Evolutionary conservation across 2,888 invertebrate species (phyloP).

Genomic region (Ophonus ardosiacus): DNA sequence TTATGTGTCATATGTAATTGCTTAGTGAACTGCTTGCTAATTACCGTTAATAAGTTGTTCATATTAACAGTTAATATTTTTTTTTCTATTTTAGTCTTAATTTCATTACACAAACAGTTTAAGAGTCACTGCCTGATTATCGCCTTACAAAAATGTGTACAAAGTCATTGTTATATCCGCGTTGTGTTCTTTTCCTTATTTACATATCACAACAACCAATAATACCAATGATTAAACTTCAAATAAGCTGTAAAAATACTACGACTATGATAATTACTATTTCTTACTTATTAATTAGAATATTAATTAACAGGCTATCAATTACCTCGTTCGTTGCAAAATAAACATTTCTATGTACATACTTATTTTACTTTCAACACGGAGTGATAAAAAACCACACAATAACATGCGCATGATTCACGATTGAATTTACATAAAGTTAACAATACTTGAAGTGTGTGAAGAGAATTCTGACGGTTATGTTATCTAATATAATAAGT

Average conservation of each 20-base stretch:
- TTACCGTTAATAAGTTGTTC: too few species aligned
- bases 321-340: slow-evolving; percentile 23
- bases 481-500: neutral
- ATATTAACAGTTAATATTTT: too few species aligned
- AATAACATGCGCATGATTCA: neutral
- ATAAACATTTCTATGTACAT: neutral
- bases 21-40: too few species aligned
- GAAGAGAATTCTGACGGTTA: neutral
- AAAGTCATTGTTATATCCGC: slow-evolving; percentile 19
- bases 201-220: slow-evolving; percentile 15
- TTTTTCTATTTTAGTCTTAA: too few species aligned
- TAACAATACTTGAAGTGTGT: neutral
- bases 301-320: slow-evolving; percentile 24
- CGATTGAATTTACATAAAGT: neutral
- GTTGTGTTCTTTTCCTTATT: neutral
- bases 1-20: too few species aligned
- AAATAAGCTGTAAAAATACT: neutral
- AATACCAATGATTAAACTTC: neutral
- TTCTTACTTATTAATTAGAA: slow-evolving; percentile 25
- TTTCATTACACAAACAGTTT: too few species aligned
- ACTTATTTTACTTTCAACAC: slow-evolving; percentile 8
- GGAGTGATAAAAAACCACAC: neutral
- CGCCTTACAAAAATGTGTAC: neutral
- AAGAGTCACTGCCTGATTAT: too few species aligned
- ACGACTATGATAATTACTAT: slow-evolving; percentile 1